These are phyloP conservation scores for Ahaetulla prasina DNA, from an alignment of 2,113 vertebrate species.

Conservation along the genomic window DNA sequence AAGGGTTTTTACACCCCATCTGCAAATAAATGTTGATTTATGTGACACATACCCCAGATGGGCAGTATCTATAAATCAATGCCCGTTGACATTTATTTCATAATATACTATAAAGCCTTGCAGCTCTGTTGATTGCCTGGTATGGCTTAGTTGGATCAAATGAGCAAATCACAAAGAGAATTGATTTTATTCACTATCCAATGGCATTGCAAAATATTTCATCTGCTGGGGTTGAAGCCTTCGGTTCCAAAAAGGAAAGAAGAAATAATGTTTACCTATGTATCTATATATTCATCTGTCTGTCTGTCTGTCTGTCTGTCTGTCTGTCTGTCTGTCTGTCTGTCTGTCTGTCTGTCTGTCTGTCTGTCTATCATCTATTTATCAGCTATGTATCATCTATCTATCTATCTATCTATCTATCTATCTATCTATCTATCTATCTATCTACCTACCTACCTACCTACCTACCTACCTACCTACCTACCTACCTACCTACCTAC, in stretches of 20 bases:
- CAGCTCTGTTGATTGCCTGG: slow-evolving; percentile 39
- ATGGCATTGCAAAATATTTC: slow-evolving; percentile 33
- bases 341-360: too few relatives aligned
- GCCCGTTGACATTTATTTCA: slow-evolving; percentile 43
- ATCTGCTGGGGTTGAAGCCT: neutral
- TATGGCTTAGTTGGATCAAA: slow-evolving; percentile 40
- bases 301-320: neutral
- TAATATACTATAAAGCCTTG: slow-evolving; percentile 39
- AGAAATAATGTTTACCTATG: neutral
- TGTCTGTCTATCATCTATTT: too few relatives aligned
- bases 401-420: too few relatives aligned
- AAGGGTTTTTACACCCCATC: slow-evolving; percentile 40
- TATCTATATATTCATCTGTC: neutral
- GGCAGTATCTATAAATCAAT: slow-evolving; percentile 31
- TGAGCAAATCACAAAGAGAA: slow-evolving; percentile 32
- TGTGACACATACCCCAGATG: neutral
- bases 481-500: too few relatives aligned
- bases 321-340: too few relatives aligned
- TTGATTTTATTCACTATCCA: slow-evolving; percentile 11
- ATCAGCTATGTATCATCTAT: too few relatives aligned
- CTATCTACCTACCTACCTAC: too few relatives aligned
- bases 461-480: too few relatives aligned
- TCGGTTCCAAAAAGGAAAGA: too few relatives aligned
- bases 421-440: too few relatives aligned
- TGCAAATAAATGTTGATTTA: slow-evolving; percentile 49